Evolutionary conservation across 2,888 invertebrate species (phyloP).

Genomic region (Mesorhabditis sp.): DNA sequence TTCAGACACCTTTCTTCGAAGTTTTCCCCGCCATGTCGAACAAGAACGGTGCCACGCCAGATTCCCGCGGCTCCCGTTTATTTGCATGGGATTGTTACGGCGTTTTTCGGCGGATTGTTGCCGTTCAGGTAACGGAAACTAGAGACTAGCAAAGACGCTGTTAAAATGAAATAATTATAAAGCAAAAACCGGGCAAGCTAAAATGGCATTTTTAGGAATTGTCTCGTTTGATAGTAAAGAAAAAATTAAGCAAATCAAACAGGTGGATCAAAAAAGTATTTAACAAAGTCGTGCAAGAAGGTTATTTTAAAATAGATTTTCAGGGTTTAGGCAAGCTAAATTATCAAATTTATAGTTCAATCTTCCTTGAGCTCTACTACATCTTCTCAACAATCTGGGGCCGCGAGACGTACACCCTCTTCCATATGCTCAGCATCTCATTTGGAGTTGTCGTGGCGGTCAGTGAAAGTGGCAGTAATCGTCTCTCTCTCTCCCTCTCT

Average conservation of each 20-base stretch:
- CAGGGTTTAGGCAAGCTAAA: not conserved
- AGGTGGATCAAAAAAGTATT: too few species aligned
- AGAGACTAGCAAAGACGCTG: too few species aligned
- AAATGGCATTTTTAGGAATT: too few species aligned
- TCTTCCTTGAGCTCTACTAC: conserved; percentile 64
- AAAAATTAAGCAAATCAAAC: too few species aligned
- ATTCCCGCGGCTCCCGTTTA: conserved; percentile 62
- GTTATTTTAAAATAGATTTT: too few species aligned
- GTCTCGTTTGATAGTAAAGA: too few species aligned
- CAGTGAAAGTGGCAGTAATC: not conserved
- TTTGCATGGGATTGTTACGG: conserved; percentile 63
- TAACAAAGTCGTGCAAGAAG: too few species aligned
- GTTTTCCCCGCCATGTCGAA: conserved; percentile 42
- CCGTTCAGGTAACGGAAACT: conserved; percentile 61
- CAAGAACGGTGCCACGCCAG: conserved; percentile 63
- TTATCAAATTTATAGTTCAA: conserved; percentile 59
- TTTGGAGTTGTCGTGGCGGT: conserved; percentile 60
- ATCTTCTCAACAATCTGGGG: conserved; percentile 65
- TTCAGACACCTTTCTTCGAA: not conserved
- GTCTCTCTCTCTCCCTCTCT: too few species aligned
- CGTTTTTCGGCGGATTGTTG: conserved; percentile 62
- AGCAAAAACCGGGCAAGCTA: too few species aligned
- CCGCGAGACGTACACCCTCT: conserved; percentile 63
- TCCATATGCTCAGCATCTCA: conserved; percentile 63
- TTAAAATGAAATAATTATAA: too few species aligned